Evolutionary conservation across 2,113 vertebrate species (phyloP).

Genomic region (Chaetorhynchus papuensis): DNA sequence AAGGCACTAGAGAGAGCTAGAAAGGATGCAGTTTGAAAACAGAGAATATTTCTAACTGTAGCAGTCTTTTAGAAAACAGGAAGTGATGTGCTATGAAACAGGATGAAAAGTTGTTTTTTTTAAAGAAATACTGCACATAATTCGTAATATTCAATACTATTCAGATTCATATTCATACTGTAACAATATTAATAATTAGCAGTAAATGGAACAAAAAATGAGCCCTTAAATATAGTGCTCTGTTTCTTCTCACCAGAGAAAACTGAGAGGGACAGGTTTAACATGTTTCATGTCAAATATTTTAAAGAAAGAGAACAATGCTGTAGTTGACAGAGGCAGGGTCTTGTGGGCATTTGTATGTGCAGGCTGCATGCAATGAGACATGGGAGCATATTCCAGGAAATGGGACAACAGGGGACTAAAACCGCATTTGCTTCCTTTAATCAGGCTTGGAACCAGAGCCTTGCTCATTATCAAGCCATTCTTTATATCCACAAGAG

Average conservation of each 20-base stretch:
- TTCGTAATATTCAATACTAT: too few relatives aligned
- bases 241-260: neutral
- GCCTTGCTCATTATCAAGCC: neutral
- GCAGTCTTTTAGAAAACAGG: neutral
- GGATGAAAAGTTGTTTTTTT: neutral
- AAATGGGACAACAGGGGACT: neutral
- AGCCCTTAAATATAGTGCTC: neutral
- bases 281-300: neutral
- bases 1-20: neutral
- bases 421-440: neutral
- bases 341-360: neutral
- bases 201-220: neutral
- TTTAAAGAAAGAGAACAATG: neutral
- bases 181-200: neutral
- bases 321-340: neutral
- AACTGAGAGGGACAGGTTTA: neutral
- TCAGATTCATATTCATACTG: too few relatives aligned
- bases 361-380: neutral
- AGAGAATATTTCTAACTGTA: neutral
- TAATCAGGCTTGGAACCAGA: neutral
- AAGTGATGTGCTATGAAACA: neutral
- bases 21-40: neutral
- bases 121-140: neutral
- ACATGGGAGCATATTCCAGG: neutral
- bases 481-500: neutral